Base-by-base conservation (phyloP, 2,797 vertebrate genomes). In the Notolabrus celidotus region DNA sequence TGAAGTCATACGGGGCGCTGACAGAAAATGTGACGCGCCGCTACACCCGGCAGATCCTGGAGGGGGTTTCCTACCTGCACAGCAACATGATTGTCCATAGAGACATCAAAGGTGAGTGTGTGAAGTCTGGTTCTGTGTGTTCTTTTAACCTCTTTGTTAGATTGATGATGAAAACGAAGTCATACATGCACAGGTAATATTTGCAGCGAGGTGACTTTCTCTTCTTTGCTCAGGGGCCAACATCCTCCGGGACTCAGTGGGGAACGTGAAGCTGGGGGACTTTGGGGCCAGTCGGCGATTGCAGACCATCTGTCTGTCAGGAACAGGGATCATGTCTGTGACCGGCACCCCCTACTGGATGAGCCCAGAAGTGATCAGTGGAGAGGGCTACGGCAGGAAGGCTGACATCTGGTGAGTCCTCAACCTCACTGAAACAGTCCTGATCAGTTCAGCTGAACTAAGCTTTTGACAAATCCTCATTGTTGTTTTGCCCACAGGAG, bases 21-120 rank as follows among this genome's bases (percentile, higher is more conserved):
- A 99, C 98, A 53, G 98, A 99, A 87, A 98, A 98, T 1, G 98
- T 99, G 88, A 99, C 98, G 2, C 96, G 98, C 10, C 97, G 97
- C 83, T 99, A 99, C 39, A 99, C 97, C 0, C 93, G 98, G 23
- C 98, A 99, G 93, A 99, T 99, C 90, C 92, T 99, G 84, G 98
- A 99, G 89, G 98, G 98, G 0, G 97, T 99, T 45, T 96, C 97
- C 61, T 99, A 99, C 93, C 95, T 99, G 86, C 98, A 99, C 93
- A 98, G 97, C 92, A 99, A 99, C 89, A 99, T 99, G 98, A 99
- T 99, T 74, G 98, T 99, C 75, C 98, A 99, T 92, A 92, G 98
- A 88, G 98, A 99, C 93, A 97, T 99, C 82, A 99, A 99, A 97
- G 98, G 98, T 99, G 86, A 47, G 53, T 2, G 36, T n/a, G n/a